Evolutionary conservation across 2,797 vertebrate genomes (phyloP).

Genomic region (Spheniscus humboldti): DNA sequence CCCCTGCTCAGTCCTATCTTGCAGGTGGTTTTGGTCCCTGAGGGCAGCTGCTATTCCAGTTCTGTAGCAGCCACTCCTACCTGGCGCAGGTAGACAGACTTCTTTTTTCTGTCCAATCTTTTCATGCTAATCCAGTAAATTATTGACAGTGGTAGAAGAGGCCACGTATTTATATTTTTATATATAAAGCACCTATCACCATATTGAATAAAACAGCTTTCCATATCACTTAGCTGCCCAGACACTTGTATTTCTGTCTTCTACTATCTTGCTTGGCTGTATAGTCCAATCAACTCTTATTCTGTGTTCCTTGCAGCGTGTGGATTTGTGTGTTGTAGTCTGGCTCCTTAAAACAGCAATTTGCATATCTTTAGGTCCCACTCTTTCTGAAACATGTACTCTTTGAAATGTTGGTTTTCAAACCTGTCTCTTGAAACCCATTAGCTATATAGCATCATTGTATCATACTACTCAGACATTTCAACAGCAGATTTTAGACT

Average conservation of each 20-base stretch:
- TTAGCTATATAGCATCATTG: neutral
- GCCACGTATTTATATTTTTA: no score
- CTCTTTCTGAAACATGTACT: neutral
- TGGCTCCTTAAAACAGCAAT: neutral
- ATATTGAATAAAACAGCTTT: neutral
- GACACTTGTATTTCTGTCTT: neutral
- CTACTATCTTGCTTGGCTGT: neutral
- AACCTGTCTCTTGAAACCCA: neutral
- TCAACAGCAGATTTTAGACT: neutral
- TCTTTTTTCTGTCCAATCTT: neutral
- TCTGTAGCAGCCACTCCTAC: neutral
- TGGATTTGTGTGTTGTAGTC: neutral
- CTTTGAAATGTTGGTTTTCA: neutral
- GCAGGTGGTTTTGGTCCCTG: neutral
- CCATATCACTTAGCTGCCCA: neutral
- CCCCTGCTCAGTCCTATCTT: neutral
- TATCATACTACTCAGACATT: neutral
- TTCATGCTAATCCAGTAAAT: neutral
- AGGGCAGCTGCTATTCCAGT: neutral
- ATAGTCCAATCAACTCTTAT: neutral
- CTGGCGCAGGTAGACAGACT: neutral
- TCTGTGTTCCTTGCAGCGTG: neutral
- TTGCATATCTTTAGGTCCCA: neutral
- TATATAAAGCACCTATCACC: no score
- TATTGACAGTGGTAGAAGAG: neutral